Base-by-base conservation (phyloP, 2,888 invertebrate genomes). In the Coelopa pilipes region DNA sequence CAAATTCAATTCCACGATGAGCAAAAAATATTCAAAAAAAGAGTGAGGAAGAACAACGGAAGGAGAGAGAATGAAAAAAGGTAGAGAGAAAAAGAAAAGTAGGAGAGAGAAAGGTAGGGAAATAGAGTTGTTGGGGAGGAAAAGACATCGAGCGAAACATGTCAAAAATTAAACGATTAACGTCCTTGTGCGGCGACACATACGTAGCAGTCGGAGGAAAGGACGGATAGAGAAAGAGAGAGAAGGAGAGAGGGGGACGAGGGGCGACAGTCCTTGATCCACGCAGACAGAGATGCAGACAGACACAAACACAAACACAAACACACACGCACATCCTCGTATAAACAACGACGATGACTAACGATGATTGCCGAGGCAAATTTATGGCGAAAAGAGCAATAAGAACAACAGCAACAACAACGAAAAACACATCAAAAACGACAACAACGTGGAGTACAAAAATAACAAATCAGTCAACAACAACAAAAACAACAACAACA, bases 341-440 rank as follows among this genome's bases (percentile, higher is more conserved):
- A 50, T 19, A 24, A 17, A 12, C 55, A 68, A 55, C 59, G 49
- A 49, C 70, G 70, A 70, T 70, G 59, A 70, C 24, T 24, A 57
- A 71, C 63, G 70, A 63, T 45, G 70, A 71, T 34, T 62, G 63
- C 62, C 63, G 53, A 62, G 49, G 53, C 62, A 71, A 70, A 60
- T 70, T 60, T 50, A 60, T 50, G 45, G 45, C n/a, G 53, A 17
- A 71, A 71, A 45, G 17, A 63, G 49, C 45, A 60, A 59, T 17
- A 50, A 24, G 11, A 62, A 34, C 34, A 34, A 34, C 13, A 49
- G 49, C 66, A 47, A 49, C 50, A 66, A 19, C 50, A 53, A 71
- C 17, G 46, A 15, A 70, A 65, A 70, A 73, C 70, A 70, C 68
- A 68, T 24, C 34, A 59, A 50, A 24, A 63, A 55, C 19, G 71